Conservation (phyloP, 2,888 invertebrate genomes). For the Formica aserva region DNA sequence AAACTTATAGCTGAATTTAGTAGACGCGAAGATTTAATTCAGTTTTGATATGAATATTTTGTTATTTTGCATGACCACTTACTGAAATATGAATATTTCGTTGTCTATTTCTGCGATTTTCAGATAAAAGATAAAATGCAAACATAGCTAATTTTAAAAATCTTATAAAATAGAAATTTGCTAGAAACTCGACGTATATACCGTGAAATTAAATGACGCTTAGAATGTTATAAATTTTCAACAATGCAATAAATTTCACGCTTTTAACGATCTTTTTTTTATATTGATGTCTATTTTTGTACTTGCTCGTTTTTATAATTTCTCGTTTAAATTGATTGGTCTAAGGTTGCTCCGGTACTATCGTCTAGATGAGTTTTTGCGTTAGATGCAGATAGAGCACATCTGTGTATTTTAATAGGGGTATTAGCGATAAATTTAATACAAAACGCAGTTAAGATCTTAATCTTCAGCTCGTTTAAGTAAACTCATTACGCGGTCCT, state of each 20-base stretch:
- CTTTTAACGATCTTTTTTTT: neutral
- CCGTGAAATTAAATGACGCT: neutral
- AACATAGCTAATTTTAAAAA: neutral
- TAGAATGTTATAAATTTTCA: neutral
- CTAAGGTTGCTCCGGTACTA: neutral
- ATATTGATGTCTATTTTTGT: constrained; percentile 1
- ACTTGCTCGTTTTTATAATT: neutral
- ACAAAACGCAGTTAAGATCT: constrained; percentile 55
- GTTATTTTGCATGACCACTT: neutral
- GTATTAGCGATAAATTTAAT: constrained; percentile 53
- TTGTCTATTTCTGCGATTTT: neutral
- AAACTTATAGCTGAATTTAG: neutral
- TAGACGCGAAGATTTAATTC: neutral
- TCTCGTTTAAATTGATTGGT: neutral
- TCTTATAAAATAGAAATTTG: constrained; percentile 10
- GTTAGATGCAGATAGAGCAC: neutral
- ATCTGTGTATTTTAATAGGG: constrained; percentile 45
- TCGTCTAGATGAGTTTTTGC: constrained; percentile 13
- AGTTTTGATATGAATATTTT: neutral
- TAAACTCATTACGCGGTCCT: constrained; percentile 59
- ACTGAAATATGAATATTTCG: constrained; percentile 7
- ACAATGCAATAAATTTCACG: neutral
- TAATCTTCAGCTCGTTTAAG: constrained; percentile 60
- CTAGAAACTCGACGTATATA: neutral
- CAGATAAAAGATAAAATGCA: constrained; percentile 3